Evolutionary conservation across 2,797 vertebrate genomes (phyloP).

Genomic region (Pangasius larnaudii): DNA sequence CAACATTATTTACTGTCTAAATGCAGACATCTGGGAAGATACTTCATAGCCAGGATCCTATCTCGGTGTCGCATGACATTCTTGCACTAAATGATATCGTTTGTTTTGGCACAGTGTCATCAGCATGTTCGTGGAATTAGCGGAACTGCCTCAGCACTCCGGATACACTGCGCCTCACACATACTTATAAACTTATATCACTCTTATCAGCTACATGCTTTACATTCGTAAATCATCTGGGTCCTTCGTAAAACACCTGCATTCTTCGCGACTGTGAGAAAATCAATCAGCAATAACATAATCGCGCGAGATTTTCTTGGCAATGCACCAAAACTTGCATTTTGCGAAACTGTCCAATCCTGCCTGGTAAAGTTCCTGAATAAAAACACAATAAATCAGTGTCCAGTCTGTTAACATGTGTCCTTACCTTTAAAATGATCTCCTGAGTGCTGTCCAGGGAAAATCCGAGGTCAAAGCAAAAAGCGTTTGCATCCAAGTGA

Average conservation of each 20-base stretch:
- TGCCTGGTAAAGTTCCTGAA: background rate
- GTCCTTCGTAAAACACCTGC: background rate
- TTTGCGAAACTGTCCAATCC: background rate
- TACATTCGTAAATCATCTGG: background rate
- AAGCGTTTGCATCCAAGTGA: background rate
- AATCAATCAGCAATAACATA: background rate
- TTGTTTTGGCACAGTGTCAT: background rate
- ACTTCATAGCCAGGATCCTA: no score
- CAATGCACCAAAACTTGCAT: background rate
- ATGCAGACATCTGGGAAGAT: background rate
- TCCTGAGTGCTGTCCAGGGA: background rate
- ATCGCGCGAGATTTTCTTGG: background rate
- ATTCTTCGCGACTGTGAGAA: background rate
- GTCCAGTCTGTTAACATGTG: background rate
- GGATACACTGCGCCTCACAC: background rate
- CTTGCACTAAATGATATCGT: background rate
- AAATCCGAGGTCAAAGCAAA: background rate
- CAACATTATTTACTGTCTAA: background rate
- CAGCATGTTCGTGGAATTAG: background rate
- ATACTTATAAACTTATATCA: no score
- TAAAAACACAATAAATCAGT: background rate
- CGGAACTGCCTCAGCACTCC: background rate
- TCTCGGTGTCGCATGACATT: background rate
- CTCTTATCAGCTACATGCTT: background rate
- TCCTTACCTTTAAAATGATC: constrained; percentile 27